Percentiles rank a stretch among this genome's conserved stretches.
Evolutionary conservation across 2,113 vertebrate genomes (phyloP).

Genomic region (Spea bombifrons): DNA sequence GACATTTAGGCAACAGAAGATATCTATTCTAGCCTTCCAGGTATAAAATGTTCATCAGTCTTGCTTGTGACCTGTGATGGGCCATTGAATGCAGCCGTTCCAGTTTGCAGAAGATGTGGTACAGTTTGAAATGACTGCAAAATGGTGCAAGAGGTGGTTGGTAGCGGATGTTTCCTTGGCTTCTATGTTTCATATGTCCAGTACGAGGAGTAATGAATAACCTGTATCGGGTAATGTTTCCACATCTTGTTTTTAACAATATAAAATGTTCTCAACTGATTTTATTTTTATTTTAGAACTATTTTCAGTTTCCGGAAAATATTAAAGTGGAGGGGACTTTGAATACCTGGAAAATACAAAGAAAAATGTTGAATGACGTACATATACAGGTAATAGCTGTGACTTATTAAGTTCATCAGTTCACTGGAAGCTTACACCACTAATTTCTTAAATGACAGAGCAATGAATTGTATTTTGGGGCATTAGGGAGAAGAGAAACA

Average conservation of each 20-base stretch:
- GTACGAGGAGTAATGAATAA: too few relatives aligned
- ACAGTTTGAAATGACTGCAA: too few relatives aligned
- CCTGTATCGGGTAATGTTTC: too few relatives aligned
- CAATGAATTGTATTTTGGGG: neutral
- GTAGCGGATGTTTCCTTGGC: too few relatives aligned
- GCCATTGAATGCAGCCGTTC: too few relatives aligned
- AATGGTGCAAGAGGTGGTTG: too few relatives aligned
- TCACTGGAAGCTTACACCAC: neutral
- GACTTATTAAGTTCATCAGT: constrained; percentile 15
- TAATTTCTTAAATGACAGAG: constrained; percentile 16
- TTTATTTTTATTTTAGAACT: neutral
- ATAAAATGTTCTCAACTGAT: neutral
- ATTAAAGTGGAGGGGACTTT: constrained; percentile 29
- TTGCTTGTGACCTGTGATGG: too few relatives aligned
- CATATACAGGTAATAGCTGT: constrained; percentile 20
- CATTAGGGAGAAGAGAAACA: neutral
- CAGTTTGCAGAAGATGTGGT: too few relatives aligned
- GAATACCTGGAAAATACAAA: constrained; percentile 38
- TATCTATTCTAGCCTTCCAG: too few relatives aligned
- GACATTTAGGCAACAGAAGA: too few relatives aligned
- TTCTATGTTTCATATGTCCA: too few relatives aligned
- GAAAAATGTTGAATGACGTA: constrained; percentile 29
- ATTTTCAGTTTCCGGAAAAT: constrained; percentile 5
- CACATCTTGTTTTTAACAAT: neutral
- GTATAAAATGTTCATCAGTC: too few relatives aligned